Conservation (phyloP, 2,797 vertebrate species). For the Bradypodion pumilum region DNA sequence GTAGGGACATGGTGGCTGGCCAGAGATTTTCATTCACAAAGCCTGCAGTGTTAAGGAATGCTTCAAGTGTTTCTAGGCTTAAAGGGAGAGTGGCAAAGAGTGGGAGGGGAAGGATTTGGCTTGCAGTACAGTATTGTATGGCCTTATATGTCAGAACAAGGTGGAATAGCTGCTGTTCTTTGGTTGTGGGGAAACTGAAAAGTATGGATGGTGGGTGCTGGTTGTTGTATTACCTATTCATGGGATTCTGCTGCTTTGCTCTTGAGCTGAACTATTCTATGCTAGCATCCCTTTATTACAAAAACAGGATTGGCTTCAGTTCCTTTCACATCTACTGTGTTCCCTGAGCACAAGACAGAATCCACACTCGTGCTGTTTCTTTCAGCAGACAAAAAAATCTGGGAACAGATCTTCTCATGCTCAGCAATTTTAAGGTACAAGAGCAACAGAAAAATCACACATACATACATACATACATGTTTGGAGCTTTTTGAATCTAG, state of each 20-base stretch:
- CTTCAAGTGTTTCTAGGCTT: constrained; percentile 25
- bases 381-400: background rate
- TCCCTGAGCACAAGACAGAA: background rate
- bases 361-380: background rate
- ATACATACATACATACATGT: no score
- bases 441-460: background rate
- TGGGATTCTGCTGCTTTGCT: constrained; percentile 1
- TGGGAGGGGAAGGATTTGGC: background rate
- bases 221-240: background rate
- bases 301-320: background rate
- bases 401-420: background rate
- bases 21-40: background rate
- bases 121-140: constrained; percentile 1
- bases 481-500: background rate
- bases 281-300: background rate
- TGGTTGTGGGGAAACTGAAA: background rate
- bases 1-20: constrained; percentile 21
- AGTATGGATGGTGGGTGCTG: background rate
- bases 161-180: background rate
- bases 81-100: background rate
- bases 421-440: background rate
- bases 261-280: background rate
- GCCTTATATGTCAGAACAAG: constrained; percentile 3
- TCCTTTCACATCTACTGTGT: background rate
- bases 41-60: constrained; percentile 45